Conservation (phyloP, 2,113 vertebrate genomes). For the Myrmecobius fasciatus region DNA sequence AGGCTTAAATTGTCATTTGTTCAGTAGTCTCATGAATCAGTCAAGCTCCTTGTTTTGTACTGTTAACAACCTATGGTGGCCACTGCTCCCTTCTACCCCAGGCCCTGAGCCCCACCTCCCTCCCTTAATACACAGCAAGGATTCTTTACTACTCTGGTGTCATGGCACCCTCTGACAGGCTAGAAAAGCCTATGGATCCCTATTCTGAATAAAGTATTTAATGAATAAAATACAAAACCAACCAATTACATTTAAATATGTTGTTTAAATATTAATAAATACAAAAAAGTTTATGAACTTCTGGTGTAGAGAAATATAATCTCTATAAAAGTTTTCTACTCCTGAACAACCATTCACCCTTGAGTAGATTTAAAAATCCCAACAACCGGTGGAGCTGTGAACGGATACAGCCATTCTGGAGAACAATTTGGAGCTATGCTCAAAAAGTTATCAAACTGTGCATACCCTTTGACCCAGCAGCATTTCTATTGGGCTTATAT, state of each 20-base stretch:
- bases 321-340: neutral
- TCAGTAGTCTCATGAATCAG: neutral
- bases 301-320: neutral
- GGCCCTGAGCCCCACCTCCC: neutral
- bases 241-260: neutral
- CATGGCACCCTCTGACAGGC: neutral
- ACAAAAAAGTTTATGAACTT: neutral
- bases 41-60: neutral
- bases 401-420: too few relatives aligned
- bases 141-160: neutral
- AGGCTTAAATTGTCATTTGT: neutral
- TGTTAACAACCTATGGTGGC: neutral
- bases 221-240: neutral
- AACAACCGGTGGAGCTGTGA: too few relatives aligned
- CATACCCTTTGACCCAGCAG: too few relatives aligned
- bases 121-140: neutral
- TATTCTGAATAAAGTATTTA: neutral
- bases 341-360: neutral
- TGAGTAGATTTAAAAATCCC: neutral
- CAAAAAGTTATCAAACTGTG: too few relatives aligned
- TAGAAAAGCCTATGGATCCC: neutral
- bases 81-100: neutral
- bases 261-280: neutral
- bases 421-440: too few relatives aligned
- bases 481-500: too few relatives aligned